These are phyloP conservation scores for Sialis lutaria DNA, from an alignment of 2,888 invertebrate species.

Conservation along the genomic window DNA sequence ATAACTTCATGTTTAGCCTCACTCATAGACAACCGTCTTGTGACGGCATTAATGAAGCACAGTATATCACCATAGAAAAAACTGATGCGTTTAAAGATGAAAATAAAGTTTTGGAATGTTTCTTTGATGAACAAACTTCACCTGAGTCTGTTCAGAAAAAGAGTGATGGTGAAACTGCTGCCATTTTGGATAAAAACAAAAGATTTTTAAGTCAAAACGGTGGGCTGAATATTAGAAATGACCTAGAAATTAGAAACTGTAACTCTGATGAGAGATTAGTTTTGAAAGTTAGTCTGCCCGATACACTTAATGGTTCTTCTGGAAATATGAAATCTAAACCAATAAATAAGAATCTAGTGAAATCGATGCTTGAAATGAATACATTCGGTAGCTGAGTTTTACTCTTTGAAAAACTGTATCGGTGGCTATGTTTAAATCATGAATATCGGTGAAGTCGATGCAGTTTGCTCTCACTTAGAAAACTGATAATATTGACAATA, in stretches of 20 bases:
- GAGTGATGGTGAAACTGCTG: not conserved
- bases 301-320: too few relatives aligned
- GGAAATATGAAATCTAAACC: too few relatives aligned
- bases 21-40: constrained; percentile 23
- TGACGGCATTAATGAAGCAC: constrained; percentile 32
- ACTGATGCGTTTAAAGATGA: constrained; percentile 15
- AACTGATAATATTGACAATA: too few relatives aligned
- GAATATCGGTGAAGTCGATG: not conserved
- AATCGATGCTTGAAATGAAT: constrained; percentile 4
- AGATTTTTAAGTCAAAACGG: too few relatives aligned
- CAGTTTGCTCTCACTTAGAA: not conserved
- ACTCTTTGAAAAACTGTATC: not conserved
- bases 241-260: too few relatives aligned
- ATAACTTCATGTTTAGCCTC: not conserved
- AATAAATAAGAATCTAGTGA: not conserved
- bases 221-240: not conserved
- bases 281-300: too few relatives aligned
- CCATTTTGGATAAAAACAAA: not conserved
- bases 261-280: too few relatives aligned
- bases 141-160: not conserved
- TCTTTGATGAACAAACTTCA: constrained; percentile 20
- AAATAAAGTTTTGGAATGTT: constrained; percentile 28
- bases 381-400: constrained; percentile 4
- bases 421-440: not conserved
- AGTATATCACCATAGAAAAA: constrained; percentile 22